A percentile compares a stretch with the other conserved stretches of the same genome.
These are phyloP conservation scores for Xestia xanthographa DNA, from an alignment of 2,888 invertebrate species.

Conservation along the genomic window DNA sequence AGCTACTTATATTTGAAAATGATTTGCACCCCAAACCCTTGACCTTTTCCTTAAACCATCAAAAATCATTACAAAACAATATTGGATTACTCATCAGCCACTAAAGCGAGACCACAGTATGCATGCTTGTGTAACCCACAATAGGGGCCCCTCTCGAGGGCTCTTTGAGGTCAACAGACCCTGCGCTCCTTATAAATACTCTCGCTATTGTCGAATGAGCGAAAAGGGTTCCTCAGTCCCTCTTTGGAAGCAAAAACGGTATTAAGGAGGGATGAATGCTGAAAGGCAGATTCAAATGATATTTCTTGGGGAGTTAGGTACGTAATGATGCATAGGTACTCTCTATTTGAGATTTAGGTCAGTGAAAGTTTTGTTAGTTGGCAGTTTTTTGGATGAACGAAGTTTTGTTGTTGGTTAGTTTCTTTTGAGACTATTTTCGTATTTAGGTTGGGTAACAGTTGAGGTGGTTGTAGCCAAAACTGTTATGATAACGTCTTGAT, in stretches of 20 bases:
- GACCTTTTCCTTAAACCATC: background rate
- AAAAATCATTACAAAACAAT: constrained; percentile 33
- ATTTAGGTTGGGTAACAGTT: background rate
- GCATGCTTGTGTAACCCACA: constrained; percentile 35
- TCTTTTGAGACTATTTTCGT: background rate
- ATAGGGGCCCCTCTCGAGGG: constrained; percentile 38
- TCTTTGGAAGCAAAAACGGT: constrained; percentile 42
- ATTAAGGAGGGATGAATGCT: constrained; percentile 20
- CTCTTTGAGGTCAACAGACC: constrained; percentile 42
- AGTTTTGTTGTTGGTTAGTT: background rate
- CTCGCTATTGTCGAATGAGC: constrained; percentile 46
- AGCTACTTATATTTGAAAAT: background rate
- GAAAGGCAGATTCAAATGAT: constrained; percentile 21
- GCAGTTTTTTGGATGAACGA: background rate
- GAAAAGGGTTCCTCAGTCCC: constrained; percentile 28
- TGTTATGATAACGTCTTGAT: background rate
- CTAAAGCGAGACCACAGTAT: constrained; percentile 22
- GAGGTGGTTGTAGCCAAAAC: background rate
- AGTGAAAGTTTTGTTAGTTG: background rate
- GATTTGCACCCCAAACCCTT: background rate
- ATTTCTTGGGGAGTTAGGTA: constrained; percentile 22
- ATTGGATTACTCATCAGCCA: constrained; percentile 9
- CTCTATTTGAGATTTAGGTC: constrained; percentile 7
- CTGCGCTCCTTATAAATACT: constrained; percentile 41
- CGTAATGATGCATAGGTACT: constrained; percentile 22